These are phyloP conservation scores for Oxyscelio sp. DNA, from an alignment of 2,888 invertebrate species.

Conservation along the genomic window DNA sequence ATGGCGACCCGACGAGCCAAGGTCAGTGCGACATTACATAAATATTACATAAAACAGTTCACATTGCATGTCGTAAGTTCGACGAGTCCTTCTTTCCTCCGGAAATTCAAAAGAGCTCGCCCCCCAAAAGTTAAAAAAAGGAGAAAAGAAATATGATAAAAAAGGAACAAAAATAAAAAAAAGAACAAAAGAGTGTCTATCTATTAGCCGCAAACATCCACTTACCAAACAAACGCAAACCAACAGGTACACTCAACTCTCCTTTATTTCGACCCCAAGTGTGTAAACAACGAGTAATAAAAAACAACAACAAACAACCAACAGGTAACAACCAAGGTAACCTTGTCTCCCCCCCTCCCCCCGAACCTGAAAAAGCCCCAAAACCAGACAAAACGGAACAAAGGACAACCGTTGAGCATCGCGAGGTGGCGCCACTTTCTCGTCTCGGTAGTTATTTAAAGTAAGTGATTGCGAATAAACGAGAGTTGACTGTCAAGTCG, in stretches of 20 bases:
- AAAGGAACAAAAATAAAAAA: too few species aligned
- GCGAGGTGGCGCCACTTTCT: slow-evolving; percentile 49
- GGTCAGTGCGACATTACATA: too few species aligned
- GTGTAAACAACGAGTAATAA: slow-evolving; percentile 34
- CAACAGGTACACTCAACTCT: slow-evolving; percentile 58
- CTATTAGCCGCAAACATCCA: slow-evolving; percentile 28
- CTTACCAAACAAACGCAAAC: slow-evolving; percentile 15
- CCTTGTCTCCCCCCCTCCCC: too few species aligned
- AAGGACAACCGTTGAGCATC: background rate
- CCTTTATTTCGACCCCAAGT: slow-evolving; percentile 48
- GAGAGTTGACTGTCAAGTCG: slow-evolving; percentile 55
- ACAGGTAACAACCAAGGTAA: slow-evolving; percentile 39
- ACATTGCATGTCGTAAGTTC: background rate
- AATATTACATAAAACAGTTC: background rate
- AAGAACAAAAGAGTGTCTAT: slow-evolving; percentile 56
- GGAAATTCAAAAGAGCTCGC: background rate
- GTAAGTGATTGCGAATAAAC: slow-evolving; percentile 64
- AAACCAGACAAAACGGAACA: slow-evolving; percentile 6
- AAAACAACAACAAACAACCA: slow-evolving; percentile 56
- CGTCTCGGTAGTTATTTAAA: slow-evolving; percentile 55
- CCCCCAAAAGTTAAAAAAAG: slow-evolving; percentile 13
- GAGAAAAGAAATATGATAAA: too few species aligned
- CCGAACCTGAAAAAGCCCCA: background rate
- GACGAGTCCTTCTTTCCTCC: background rate
- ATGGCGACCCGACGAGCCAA: too few species aligned